Evolutionary conservation across 2,797 vertebrate genomes (phyloP).

Genomic region (Cheirogaleus major): DNA sequence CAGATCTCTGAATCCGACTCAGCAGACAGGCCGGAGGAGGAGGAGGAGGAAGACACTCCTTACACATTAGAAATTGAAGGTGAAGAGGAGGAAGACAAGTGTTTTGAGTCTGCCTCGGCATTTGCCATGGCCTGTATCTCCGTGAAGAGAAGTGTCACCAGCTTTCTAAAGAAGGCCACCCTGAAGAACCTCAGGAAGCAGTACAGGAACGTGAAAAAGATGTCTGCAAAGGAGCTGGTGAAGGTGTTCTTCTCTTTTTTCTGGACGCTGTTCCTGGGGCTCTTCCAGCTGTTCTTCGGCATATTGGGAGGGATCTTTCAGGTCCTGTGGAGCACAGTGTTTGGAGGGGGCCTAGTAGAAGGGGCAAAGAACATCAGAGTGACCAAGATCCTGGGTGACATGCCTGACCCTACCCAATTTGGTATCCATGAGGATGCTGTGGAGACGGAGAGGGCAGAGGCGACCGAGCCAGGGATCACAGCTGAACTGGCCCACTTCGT

Average conservation of each 20-base stretch:
- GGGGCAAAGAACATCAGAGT: slow-evolving; percentile 99
- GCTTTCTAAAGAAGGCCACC: slow-evolving; percentile 91
- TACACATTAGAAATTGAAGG: slow-evolving; percentile 86
- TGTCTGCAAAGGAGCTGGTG: slow-evolving; percentile 94
- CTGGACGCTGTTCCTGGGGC: slow-evolving; percentile 93
- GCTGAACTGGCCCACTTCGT: slow-evolving; percentile 90
- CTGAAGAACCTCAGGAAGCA: slow-evolving; percentile 93
- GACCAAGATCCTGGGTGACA: slow-evolving; percentile 97
- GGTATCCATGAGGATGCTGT: slow-evolving; percentile 96
- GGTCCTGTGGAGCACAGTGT: slow-evolving; percentile 96
- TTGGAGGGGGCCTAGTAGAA: slow-evolving; percentile 97
- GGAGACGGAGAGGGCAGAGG: slow-evolving; percentile 94
- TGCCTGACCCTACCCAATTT: slow-evolving; percentile 99
- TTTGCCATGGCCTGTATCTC: slow-evolving; percentile 93
- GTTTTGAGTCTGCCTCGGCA: slow-evolving; percentile 93
- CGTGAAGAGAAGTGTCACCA: slow-evolving; percentile 89
- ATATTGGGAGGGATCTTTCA: slow-evolving; percentile 96
- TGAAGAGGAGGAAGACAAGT: slow-evolving; percentile 87
- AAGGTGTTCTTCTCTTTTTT: slow-evolving; percentile 94
- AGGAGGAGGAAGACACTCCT: slow-evolving; percentile 87
- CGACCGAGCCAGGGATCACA: slow-evolving; percentile 85
- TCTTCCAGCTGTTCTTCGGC: slow-evolving; percentile 91
- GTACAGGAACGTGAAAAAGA: slow-evolving; percentile 93
- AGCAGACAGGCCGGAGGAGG: slow-evolving; percentile 92
- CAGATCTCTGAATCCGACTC: slow-evolving; percentile 97